Conservation (phyloP, 2,797 vertebrate genomes). For the Molossus molossus region DNA sequence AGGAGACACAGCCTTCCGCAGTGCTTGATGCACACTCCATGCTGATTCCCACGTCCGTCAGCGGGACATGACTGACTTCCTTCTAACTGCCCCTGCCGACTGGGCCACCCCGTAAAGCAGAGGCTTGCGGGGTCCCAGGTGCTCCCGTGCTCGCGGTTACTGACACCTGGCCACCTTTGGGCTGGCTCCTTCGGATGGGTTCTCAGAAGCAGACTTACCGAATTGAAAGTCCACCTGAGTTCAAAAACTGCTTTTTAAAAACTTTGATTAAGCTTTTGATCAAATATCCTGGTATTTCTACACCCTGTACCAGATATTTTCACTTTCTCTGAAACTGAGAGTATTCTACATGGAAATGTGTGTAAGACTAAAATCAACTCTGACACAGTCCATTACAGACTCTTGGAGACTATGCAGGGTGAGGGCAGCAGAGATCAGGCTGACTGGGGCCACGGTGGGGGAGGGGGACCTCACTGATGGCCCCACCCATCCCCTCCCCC, state of each 20-base stretch:
- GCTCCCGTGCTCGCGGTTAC: background rate
- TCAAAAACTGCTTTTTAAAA: background rate
- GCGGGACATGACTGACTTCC: background rate
- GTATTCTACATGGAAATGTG: background rate
- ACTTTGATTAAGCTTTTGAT: background rate
- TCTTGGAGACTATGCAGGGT: background rate
- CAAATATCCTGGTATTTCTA: background rate
- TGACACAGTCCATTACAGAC: background rate
- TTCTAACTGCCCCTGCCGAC: background rate
- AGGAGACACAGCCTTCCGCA: background rate
- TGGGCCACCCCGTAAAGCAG: no score
- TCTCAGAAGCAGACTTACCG: background rate
- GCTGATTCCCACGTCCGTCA: background rate
- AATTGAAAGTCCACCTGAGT: background rate
- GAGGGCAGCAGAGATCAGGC: background rate
- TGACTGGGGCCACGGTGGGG: background rate
- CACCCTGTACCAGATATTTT: background rate
- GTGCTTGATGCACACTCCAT: accelerated
- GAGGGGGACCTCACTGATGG: accelerated
- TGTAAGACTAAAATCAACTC: background rate
- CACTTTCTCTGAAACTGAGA: background rate
- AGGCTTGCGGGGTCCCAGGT: background rate
- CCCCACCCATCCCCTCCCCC: accelerated
- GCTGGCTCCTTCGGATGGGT: background rate
- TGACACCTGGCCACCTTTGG: background rate